These are phyloP conservation scores for Tenthredo mesomela DNA, from an alignment of 2,888 invertebrate species.

Conservation along the genomic window DNA sequence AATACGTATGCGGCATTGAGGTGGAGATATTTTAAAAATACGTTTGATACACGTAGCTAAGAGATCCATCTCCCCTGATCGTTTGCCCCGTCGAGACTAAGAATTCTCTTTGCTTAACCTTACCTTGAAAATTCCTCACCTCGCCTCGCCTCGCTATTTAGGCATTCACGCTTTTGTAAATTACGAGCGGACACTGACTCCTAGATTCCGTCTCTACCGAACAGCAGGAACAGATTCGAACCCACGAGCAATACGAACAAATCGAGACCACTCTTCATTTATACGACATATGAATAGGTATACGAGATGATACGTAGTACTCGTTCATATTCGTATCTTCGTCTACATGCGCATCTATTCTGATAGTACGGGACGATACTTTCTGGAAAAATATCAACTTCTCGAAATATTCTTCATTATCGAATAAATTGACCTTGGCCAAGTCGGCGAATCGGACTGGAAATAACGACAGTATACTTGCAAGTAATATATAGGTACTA, in stretches of 20 bases:
- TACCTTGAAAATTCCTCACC: slow-evolving; percentile 33
- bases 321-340: background rate
- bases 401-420: background rate
- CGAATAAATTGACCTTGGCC: slow-evolving; percentile 6
- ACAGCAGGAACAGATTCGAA: background rate
- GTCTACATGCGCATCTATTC: background rate
- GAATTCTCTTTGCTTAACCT: slow-evolving; percentile 33
- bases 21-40: background rate
- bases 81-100: background rate
- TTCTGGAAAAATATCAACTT: background rate
- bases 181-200: slow-evolving; percentile 41
- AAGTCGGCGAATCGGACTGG: background rate
- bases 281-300: background rate
- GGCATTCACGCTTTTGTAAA: slow-evolving; percentile 39
- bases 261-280: background rate
- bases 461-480: background rate
- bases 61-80: background rate
- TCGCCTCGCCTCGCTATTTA: slow-evolving; percentile 24
- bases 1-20: slow-evolving; percentile 3
- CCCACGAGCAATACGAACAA: slow-evolving; percentile 18
- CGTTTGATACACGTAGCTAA: background rate
- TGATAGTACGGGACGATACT: background rate
- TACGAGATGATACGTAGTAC: no score
- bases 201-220: background rate
- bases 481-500: background rate